These are phyloP conservation scores for Hypocryptadius cinnamomeus DNA, from an alignment of 2,113 vertebrate species.

Conservation along the genomic window DNA sequence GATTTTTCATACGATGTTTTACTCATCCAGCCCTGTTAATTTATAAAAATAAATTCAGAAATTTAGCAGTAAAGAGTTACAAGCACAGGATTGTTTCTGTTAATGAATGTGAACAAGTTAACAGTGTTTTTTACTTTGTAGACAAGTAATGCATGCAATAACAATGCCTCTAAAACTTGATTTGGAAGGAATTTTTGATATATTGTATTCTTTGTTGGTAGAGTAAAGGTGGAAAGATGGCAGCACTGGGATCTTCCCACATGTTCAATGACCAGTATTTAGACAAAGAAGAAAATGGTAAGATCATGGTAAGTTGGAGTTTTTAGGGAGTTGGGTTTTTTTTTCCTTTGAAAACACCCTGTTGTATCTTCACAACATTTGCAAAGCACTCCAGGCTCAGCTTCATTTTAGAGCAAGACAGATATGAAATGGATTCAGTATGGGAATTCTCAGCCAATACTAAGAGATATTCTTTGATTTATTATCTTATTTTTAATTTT, in stretches of 20 bases:
- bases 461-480: background rate
- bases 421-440: background rate
- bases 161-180: background rate
- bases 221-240: slow-evolving; percentile 85
- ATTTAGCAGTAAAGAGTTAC: background rate
- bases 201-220: slow-evolving; percentile 25
- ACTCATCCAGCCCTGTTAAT: background rate
- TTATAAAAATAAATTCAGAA: background rate
- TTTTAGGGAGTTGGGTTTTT: background rate
- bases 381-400: background rate
- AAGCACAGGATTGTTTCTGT: background rate
- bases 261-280: slow-evolving; percentile 97
- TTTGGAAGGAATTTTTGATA: background rate
- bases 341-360: background rate
- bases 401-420: background rate
- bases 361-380: background rate
- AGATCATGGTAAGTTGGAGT: slow-evolving; percentile 83
- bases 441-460: background rate
- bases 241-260: slow-evolving; percentile 90
- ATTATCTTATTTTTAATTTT: background rate
- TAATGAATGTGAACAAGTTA: background rate
- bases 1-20: background rate
- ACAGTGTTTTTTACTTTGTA: background rate
- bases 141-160: background rate
- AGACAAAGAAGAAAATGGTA: slow-evolving; percentile 96